Evolutionary conservation across 2,113 vertebrate genomes (phyloP).

Genomic region (Cyphomyrus plagiostoma): DNA sequence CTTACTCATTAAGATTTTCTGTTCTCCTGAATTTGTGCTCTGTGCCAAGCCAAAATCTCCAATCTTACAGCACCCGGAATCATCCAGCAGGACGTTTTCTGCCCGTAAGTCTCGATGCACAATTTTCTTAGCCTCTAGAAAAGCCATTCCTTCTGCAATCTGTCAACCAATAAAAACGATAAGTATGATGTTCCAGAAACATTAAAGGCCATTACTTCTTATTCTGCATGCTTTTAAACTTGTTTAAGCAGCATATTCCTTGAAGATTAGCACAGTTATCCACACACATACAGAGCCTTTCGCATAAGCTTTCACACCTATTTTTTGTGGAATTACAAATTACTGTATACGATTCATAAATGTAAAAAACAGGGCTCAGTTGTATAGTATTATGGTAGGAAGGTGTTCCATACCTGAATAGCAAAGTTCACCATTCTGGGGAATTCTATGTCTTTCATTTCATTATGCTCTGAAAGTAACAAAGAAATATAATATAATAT

Average conservation of each 20-base stretch:
- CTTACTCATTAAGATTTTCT: conserved; percentile 26
- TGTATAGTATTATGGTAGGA: not conserved
- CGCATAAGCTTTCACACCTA: not conserved
- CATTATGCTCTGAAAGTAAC: conserved; percentile 32
- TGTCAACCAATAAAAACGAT: conserved; percentile 18
- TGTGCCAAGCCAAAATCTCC: conserved; percentile 51
- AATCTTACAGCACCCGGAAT: conserved; percentile 47
- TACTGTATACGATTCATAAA: not conserved
- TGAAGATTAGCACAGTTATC: not conserved
- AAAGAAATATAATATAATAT: not conserved
- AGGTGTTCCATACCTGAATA: conserved; percentile 33
- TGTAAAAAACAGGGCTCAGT: not conserved
- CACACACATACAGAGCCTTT: not conserved
- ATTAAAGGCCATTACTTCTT: not conserved
- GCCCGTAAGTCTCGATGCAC: conserved; percentile 47
- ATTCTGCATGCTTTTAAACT: not conserved
- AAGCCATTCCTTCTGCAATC: conserved; percentile 49
- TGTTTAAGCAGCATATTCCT: not conserved
- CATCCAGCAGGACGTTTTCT: conserved; percentile 49
- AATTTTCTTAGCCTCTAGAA: conserved; percentile 40
- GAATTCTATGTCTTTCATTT: conserved; percentile 31
- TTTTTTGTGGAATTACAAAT: not conserved
- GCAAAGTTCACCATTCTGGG: conserved; percentile 45
- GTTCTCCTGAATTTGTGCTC: conserved; percentile 23
- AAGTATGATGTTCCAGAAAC: not conserved